Percentiles rank a stretch among this genome's conserved stretches.
These are phyloP conservation scores for Struthio camelus DNA, from an alignment of 2,113 vertebrate species.

Conservation along the genomic window DNA sequence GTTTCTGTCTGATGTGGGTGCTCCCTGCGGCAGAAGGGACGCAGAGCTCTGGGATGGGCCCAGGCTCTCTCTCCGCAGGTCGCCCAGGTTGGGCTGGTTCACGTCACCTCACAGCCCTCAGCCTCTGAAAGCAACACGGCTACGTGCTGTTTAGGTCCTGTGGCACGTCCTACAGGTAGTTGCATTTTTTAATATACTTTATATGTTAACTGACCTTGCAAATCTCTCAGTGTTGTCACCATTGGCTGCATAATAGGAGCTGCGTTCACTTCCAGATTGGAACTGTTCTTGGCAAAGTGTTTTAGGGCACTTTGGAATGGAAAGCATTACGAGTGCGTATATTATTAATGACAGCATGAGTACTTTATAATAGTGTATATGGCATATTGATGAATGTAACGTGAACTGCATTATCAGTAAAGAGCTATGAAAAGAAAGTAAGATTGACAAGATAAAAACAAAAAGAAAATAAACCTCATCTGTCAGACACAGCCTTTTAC, in stretches of 20 bases:
- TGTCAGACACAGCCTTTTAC: not conserved
- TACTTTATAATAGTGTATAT: not conserved
- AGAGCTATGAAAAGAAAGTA: not conserved
- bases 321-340: not conserved
- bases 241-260: not conserved
- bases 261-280: not conserved
- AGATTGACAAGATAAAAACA: not conserved
- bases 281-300: not conserved
- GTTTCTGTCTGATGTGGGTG: not conserved
- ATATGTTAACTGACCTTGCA: not conserved
- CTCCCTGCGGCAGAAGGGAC: not conserved
- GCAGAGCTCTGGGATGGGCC: not conserved
- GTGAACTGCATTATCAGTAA: not conserved
- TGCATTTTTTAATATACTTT: not conserved
- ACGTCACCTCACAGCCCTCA: not conserved
- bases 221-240: not conserved
- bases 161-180: not conserved
- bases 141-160: not conserved
- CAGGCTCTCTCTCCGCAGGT: not conserved
- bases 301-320: not conserved
- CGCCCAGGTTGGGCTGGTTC: not conserved
- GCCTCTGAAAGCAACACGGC: not conserved
- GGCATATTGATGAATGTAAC: not conserved
- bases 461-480: not conserved
- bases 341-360: slow-evolving; percentile 27